Percentiles rank a stretch among this genome's conserved stretches.
Evolutionary conservation across 92 coral and sea anemone genomes (phyloP).

Genomic region (Porites lobata): DNA sequence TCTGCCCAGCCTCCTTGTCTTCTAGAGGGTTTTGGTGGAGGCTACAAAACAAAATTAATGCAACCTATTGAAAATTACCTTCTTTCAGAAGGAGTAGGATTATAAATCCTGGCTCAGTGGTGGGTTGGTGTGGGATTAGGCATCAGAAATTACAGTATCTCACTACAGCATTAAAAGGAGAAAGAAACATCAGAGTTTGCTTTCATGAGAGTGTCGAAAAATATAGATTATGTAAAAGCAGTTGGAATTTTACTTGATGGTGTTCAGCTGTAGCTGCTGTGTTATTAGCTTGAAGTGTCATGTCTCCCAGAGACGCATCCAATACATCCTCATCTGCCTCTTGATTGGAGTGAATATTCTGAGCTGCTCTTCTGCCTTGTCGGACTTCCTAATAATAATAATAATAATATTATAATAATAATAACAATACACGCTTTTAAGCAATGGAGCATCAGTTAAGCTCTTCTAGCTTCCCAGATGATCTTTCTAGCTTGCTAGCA

Average conservation of each 20-base stretch:
- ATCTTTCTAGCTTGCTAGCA: too few species aligned
- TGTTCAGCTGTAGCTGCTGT: slow-evolving; percentile 62
- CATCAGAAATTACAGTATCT: too few species aligned
- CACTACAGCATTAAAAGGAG: too few species aligned
- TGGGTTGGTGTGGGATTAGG: too few species aligned
- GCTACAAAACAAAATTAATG: slow-evolving; percentile 42
- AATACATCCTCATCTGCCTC: slow-evolving; percentile 76
- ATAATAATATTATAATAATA: neutral
- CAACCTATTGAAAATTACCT: neutral
- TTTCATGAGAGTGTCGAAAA: too few species aligned
- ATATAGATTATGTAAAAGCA: neutral
- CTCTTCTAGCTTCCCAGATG: neutral
- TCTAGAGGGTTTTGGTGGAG: slow-evolving; percentile 95
- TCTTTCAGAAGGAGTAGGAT: too few species aligned
- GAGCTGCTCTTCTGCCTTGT: slow-evolving; percentile 90
- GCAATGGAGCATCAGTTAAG: neutral
- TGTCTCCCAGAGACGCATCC: slow-evolving; percentile 63
- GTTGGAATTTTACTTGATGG: slow-evolving; percentile 31
- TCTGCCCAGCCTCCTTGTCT: slow-evolving; percentile 99
- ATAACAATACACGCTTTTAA: neutral
- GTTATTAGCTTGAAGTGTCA: slow-evolving; percentile 16
- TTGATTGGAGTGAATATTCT: slow-evolving; percentile 46
- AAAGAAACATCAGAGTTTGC: too few species aligned
- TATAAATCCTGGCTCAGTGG: too few species aligned
- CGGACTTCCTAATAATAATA: slow-evolving; percentile 67